Evolutionary conservation across 2,797 vertebrate genomes (phyloP), one percentile per base, ranked within the genome.

Genomic region (Malacoctenus gilli): DNA sequence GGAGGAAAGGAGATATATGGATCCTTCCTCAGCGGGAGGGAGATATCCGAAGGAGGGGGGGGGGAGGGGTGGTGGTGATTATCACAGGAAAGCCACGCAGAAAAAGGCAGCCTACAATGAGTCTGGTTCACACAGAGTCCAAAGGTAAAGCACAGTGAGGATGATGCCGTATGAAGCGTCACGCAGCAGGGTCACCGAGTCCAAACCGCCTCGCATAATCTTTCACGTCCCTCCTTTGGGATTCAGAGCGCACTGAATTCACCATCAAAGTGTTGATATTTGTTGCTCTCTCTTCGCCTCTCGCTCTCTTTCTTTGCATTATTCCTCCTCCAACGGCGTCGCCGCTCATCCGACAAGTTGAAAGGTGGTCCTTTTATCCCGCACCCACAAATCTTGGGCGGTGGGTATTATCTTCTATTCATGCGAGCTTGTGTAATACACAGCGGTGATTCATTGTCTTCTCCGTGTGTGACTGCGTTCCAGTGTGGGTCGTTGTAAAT

Each of bases 51-150:
- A 35, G 22, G 32, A 6, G n/a, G 3, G 37, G 15, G 16, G 7
- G 36, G 9, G 36, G 41, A 53, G 28, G 13, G 40, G 43, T 18
- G 11, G 16, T 1, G 23, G 43, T 60, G 35, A 70, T 8, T 37
- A 21, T 51, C 3, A 0, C 20, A 18, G 21, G 34, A 36, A 36
- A 63, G 46, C 37, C 13, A 11, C 11, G 25, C 43, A 51, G 43
- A 25, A 25, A n/a, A 44, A 34, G 37, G 35, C 44, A 46, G 67
- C 61, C 60, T 20, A 30, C 49, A 5, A 18, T 10, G 34, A 43
- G 40, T 35, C 18, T 36, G 48, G 79, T 83, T 85, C 84, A 81
- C 9, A 22, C 48, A 81, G 52, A 85, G 77, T 77, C 34, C 73
- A 83, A 67, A 82, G 71, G 77, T 79, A 77, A 72, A 75, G 19